These are phyloP conservation scores for Pseudolaguvia tuberculata DNA, from an alignment of 2,113 vertebrate genomes.

Conservation along the genomic window DNA sequence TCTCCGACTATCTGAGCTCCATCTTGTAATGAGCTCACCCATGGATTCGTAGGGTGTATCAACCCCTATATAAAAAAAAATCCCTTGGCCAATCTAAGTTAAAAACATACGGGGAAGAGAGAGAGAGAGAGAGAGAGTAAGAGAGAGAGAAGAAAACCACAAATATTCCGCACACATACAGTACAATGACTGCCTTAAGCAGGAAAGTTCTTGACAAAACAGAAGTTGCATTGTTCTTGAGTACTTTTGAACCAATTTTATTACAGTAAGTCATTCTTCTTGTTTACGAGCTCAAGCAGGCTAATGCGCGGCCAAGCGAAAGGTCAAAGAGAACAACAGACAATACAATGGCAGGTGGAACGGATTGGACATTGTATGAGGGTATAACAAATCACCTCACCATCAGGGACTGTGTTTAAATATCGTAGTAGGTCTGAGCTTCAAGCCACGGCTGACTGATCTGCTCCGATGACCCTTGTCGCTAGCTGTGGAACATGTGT, in stretches of 20 bases:
- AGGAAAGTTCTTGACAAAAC: constrained; percentile 9
- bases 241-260: constrained; percentile 24
- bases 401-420: constrained; percentile 26
- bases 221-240: constrained; percentile 18
- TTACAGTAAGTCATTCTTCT: constrained; percentile 24
- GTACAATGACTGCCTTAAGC: constrained; percentile 14
- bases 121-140: background rate
- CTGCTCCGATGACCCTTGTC: constrained; percentile 20
- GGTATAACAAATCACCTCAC: constrained; percentile 35
- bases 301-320: constrained; percentile 23
- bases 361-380: constrained; percentile 43
- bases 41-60: constrained; percentile 13
- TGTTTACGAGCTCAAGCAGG: constrained; percentile 1
- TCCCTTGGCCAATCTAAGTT: constrained; percentile 9
- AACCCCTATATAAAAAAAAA: constrained; percentile 20
- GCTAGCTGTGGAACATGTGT: constrained; percentile 30
- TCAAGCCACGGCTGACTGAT: background rate
- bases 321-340: constrained; percentile 42
- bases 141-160: constrained; percentile 18
- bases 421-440: constrained; percentile 2
- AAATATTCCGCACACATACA: constrained; percentile 1
- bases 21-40: constrained; percentile 7
- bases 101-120: background rate
- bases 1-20: constrained; percentile 9
- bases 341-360: constrained; percentile 39